These are phyloP conservation scores for Netelia virgata DNA, from an alignment of 2,888 invertebrate genomes.

Conservation along the genomic window DNA sequence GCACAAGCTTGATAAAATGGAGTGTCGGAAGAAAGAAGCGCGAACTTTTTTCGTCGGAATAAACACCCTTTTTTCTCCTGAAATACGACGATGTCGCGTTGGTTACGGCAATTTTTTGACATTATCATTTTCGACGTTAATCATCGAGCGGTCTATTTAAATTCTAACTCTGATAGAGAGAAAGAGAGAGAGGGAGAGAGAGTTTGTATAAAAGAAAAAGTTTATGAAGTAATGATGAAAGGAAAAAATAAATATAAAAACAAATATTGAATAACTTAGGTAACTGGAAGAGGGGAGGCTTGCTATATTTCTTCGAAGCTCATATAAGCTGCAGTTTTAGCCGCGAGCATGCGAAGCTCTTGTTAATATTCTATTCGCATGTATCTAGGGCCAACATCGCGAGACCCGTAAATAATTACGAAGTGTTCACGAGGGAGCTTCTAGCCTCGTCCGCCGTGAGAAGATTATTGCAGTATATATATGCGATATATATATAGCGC, in stretches of 20 bases:
- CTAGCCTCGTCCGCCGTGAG: slow-evolving; percentile 36
- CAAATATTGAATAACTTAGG: slow-evolving; percentile 5
- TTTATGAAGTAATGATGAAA: background rate
- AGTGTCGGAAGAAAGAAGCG: background rate
- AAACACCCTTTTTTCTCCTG: background rate
- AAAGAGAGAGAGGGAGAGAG: too few species aligned
- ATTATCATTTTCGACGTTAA: too few species aligned
- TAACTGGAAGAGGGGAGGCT: slow-evolving; percentile 1
- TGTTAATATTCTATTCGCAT: slow-evolving; percentile 61
- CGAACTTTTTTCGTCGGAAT: background rate
- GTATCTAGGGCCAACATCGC: slow-evolving; percentile 49
- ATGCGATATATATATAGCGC: background rate
- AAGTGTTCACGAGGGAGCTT: slow-evolving; percentile 43
- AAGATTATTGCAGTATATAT: background rate
- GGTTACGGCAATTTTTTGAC: too few species aligned
- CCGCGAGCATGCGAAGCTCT: slow-evolving; percentile 12
- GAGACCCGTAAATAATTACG: slow-evolving; percentile 52
- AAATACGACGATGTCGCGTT: too few species aligned
- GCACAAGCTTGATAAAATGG: background rate
- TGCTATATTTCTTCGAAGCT: slow-evolving; percentile 4
- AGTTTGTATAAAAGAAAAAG: too few species aligned
- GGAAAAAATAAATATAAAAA: background rate
- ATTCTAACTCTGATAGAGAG: too few species aligned
- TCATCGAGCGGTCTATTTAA: too few species aligned
- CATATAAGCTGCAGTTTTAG: slow-evolving; percentile 27